Conservation (phyloP, 1,140 invertebrate species). For the Adoxophyes honmai region DNA sequence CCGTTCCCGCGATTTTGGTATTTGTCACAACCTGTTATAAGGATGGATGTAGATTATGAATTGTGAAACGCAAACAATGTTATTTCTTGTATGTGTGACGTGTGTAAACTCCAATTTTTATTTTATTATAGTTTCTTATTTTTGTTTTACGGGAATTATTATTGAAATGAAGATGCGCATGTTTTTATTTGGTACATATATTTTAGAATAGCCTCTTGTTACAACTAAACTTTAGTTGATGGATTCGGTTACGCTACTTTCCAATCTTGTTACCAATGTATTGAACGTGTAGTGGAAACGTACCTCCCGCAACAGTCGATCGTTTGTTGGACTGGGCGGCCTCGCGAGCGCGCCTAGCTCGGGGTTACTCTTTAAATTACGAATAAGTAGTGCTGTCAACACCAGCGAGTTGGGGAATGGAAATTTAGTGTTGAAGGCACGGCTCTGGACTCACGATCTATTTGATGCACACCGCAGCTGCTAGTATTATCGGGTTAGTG, state of each 20-base stretch:
- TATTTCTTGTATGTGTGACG: slow-evolving; percentile 32
- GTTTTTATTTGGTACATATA: slow-evolving; percentile 19
- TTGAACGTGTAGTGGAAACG: slow-evolving; percentile 2
- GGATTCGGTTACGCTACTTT: background rate
- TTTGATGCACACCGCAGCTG: too few species aligned
- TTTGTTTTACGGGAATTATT: slow-evolving; percentile 41
- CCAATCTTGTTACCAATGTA: background rate
- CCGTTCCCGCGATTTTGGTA: background rate
- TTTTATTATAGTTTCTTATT: slow-evolving; percentile 47
- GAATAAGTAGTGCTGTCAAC: slow-evolving; percentile 9
- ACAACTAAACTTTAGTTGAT: background rate
- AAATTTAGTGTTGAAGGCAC: too few species aligned
- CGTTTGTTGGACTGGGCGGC: background rate
- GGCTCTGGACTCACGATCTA: background rate
- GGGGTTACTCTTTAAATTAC: slow-evolving; percentile 1
- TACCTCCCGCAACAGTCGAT: background rate
- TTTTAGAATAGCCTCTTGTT: slow-evolving; percentile 21
- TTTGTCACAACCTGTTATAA: slow-evolving; percentile 18
- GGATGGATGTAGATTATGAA: slow-evolving; percentile 25
- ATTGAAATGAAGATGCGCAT: slow-evolving; percentile 24
- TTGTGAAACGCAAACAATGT: slow-evolving; percentile 26
- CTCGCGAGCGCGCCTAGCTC: background rate
- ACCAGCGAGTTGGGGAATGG: background rate
- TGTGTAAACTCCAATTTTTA: slow-evolving; percentile 35
- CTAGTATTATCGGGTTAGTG: too few species aligned